Percentiles rank a stretch among this genome's conserved stretches.
Conservation (phyloP, 2,797 vertebrate genomes). For the Alcedo quadribrachys region DNA sequence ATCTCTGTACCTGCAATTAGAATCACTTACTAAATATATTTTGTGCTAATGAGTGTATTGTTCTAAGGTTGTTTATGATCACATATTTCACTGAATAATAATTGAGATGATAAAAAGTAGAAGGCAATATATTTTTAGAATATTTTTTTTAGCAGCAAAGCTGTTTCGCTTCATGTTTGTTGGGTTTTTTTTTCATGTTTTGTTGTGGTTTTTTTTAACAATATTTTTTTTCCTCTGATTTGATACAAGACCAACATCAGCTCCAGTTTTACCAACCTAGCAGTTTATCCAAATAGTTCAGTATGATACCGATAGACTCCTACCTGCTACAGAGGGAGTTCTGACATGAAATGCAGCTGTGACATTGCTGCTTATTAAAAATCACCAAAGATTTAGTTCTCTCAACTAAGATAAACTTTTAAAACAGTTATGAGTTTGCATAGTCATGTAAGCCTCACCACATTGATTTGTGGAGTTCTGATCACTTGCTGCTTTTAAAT, state of each 20-base stretch:
- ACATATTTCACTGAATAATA: neutral
- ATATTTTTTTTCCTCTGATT: neutral
- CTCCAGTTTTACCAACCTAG: neutral
- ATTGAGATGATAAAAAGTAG: neutral
- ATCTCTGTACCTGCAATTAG: conserved; percentile 34
- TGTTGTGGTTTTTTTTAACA: neutral
- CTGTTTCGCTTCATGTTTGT: neutral
- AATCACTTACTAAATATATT: neutral
- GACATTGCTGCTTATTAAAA: neutral
- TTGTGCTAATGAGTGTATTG: conserved; percentile 13
- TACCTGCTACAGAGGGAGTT: neutral
- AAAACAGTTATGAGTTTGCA: neutral
- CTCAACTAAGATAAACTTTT: neutral
- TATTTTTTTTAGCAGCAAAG: neutral
- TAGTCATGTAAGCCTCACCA: neutral
- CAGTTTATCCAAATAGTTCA: neutral
- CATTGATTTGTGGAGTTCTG: neutral
- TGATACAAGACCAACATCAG: neutral
- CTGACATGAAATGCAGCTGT: neutral
- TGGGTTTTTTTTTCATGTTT: neutral
- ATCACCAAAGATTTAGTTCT: neutral
- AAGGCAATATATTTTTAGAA: neutral
- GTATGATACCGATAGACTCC: neutral
- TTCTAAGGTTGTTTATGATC: conserved; percentile 4
- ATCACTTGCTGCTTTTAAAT: neutral